Conservation (phyloP, 2,113 vertebrate genomes). For the Hyla sarda region DNA sequence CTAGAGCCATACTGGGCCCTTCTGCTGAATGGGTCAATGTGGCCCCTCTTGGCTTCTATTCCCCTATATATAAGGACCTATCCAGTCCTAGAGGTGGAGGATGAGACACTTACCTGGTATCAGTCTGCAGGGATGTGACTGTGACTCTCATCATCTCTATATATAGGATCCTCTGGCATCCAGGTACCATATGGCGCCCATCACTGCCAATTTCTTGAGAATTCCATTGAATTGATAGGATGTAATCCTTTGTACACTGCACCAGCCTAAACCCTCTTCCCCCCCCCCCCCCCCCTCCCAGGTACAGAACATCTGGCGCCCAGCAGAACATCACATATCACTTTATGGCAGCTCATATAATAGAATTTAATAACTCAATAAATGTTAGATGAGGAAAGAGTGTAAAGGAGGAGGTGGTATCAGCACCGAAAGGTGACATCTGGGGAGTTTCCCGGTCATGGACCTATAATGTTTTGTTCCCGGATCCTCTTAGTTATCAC, state of each 20-base stretch:
- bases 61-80: too few species aligned
- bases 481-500: too few species aligned
- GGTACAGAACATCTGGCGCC: not conserved
- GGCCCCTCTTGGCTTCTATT: too few species aligned
- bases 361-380: not conserved
- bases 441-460: too few species aligned
- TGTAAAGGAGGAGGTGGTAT: too few species aligned
- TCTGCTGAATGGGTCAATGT: too few species aligned
- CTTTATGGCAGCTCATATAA: not conserved
- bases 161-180: constrained; percentile 24
- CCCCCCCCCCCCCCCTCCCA: not conserved
- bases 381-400: not conserved
- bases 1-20: too few species aligned
- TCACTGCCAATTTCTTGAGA: not conserved
- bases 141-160: not conserved
- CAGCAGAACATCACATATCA: not conserved
- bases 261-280: too few species aligned
- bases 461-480: too few species aligned
- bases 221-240: not conserved
- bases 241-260: too few species aligned
- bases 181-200: not conserved
- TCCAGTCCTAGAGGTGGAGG: not conserved
- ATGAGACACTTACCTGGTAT: not conserved
- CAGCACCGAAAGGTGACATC: too few species aligned
- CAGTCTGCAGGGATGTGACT: not conserved